Conservation (phyloP, 2,888 invertebrate species). For the Ornithoptera priamus region DNA sequence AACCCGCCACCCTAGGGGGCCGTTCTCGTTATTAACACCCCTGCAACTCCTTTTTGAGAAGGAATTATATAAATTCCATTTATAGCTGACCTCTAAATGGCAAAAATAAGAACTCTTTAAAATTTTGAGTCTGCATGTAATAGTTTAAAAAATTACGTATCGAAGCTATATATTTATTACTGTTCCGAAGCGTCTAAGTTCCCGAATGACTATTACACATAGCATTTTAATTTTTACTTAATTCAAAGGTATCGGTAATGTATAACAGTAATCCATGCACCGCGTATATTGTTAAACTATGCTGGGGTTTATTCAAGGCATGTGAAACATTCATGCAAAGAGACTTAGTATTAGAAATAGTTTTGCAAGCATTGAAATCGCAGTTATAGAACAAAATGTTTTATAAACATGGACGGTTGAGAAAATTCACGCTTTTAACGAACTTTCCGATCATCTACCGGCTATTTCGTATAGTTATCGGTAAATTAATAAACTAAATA, state of each 20-base stretch:
- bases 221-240: not conserved
- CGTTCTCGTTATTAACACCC: too few relatives aligned
- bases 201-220: not conserved
- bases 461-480: not conserved
- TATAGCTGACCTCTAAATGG: too few relatives aligned
- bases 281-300: not conserved
- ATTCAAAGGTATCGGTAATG: not conserved
- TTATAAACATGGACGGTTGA: conserved; percentile 7
- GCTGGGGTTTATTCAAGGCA: conserved; percentile 8
- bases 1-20: too few relatives aligned
- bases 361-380: not conserved
- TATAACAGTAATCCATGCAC: not conserved
- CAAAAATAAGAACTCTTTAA: too few relatives aligned
- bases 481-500: too few relatives aligned
- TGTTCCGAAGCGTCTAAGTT: not conserved
- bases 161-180: not conserved
- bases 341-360: conserved; percentile 5
- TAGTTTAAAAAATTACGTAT: not conserved
- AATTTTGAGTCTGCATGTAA: too few relatives aligned
- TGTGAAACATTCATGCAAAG: conserved; percentile 13
- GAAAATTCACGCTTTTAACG: conserved; percentile 1
- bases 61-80: too few relatives aligned
- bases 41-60: too few relatives aligned
- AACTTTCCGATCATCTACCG: not conserved
- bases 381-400: conserved; percentile 8